Percentiles rank a stretch among this genome's conserved stretches.
These are phyloP conservation scores for Lanistes nyassanus DNA, from an alignment of 1,140 invertebrate genomes.

Conservation along the genomic window DNA sequence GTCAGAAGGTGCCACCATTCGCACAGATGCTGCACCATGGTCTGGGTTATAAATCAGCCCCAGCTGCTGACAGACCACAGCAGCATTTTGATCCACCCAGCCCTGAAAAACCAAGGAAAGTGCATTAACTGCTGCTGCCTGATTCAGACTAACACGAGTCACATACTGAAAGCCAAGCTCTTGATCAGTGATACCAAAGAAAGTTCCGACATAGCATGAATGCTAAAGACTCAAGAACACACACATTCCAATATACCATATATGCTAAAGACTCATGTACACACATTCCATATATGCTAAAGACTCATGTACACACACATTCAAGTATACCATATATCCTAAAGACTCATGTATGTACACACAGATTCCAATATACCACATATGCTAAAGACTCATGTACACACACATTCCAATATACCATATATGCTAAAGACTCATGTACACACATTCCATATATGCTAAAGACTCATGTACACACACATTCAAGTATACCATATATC, in stretches of 20 bases:
- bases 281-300: background rate
- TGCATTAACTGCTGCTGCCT: background rate
- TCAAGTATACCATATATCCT: background rate
- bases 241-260: too few relatives aligned
- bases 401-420: too few relatives aligned
- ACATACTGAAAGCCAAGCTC: too few relatives aligned
- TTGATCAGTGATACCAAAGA: too few relatives aligned
- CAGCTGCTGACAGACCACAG: slow-evolving; percentile 94
- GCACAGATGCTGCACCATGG: slow-evolving; percentile 81
- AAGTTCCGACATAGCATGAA: too few relatives aligned
- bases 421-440: too few relatives aligned
- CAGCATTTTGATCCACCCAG: slow-evolving; percentile 92
- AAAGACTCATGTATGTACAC: background rate
- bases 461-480: background rate
- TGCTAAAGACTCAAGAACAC: too few relatives aligned
- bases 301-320: background rate
- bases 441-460: too few relatives aligned
- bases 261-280: too few relatives aligned
- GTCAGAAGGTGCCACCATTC: slow-evolving; percentile 35
- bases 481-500: background rate
- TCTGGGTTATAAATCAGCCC: slow-evolving; percentile 91
- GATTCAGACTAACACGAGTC: too few relatives aligned
- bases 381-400: too few relatives aligned
- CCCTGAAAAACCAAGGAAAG: slow-evolving; percentile 73
- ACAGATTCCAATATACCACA: too few relatives aligned